Base-by-base conservation (phyloP, 2,113 vertebrate genomes). In the Zosterops lateralis region DNA sequence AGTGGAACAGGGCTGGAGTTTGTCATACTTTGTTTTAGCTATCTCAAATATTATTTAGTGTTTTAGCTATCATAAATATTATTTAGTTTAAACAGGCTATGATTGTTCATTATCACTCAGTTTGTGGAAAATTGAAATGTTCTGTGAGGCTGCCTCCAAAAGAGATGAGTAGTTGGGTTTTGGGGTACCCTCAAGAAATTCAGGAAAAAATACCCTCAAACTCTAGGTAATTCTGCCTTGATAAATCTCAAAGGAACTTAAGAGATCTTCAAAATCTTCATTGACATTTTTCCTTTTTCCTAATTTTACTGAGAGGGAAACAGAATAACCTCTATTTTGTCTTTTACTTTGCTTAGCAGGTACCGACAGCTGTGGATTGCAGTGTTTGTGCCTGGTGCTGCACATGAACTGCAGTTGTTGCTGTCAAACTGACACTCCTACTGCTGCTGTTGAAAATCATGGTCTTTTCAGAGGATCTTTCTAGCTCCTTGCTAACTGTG, bases 211-310 rank as follows among this genome's bases (percentile, higher is more conserved):
- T 36, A 25, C 6, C 13, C 36, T 38, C 38, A 65, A 15, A 1
- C 3, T 1, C 10, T 21, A 1, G 2, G 2, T n/a, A 5, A n/a
- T 32, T 81, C 28, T 81, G 7, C 8, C 8, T 7, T 48, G 9
- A 71, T 25, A 57, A 56, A 45, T 29, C 3, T 48, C 31, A 29
- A 34, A 66, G 54, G 5, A 78, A 28, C 4, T 25, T 62, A 1
- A 50, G 21, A 6, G 6, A 8, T 20, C 76, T 93, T 54, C 20
- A 68, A 88, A 57, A 22, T 4, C 6, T 47, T 19, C 1, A 3
- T 64, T 62, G 87, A 47, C 0, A 19, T 81, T 51, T 83, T 2
- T 51, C 2, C 2, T 67, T 89, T 86, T 57, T 65, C 17, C 8
- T 71, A 17, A 12, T 1, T 71, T 84, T 56, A 12, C 10, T 31